Conservation (phyloP, 2,888 invertebrate genomes). For the Acanthosepion esculentum region DNA sequence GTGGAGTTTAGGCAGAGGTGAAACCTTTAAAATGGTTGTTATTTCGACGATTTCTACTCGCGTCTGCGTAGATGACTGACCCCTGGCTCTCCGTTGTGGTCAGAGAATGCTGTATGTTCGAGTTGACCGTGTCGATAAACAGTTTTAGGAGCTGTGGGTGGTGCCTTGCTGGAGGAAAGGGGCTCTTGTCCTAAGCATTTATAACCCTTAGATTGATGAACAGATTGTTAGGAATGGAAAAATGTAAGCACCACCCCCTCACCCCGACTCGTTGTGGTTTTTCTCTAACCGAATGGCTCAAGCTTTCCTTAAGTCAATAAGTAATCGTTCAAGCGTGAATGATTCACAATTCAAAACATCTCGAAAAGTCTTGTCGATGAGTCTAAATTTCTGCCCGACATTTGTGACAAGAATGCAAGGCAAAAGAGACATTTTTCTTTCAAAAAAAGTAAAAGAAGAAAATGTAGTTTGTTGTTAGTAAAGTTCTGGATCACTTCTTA, state of each 20-base stretch:
- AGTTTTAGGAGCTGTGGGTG: background rate
- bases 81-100: background rate
- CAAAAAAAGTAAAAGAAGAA: background rate
- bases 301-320: background rate
- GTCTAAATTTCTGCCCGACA: background rate
- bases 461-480: background rate
- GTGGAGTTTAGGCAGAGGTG: background rate
- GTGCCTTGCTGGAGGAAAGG: background rate
- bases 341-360: background rate
- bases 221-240: background rate
- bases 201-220: background rate
- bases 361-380: background rate
- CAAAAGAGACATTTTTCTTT: background rate
- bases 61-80: background rate
- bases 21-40: background rate
- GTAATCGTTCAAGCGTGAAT: conserved; percentile 3
- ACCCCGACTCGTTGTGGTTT: background rate
- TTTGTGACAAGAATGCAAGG: background rate
- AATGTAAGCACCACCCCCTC: background rate
- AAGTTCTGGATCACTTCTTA: background rate
- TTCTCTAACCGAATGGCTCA: background rate
- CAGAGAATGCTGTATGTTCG: background rate
- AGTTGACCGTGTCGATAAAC: conserved; percentile 2
- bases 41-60: background rate
- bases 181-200: background rate